Evolutionary conservation across 2,113 vertebrate species (phyloP).

Genomic region (Dermatemys mawii): DNA sequence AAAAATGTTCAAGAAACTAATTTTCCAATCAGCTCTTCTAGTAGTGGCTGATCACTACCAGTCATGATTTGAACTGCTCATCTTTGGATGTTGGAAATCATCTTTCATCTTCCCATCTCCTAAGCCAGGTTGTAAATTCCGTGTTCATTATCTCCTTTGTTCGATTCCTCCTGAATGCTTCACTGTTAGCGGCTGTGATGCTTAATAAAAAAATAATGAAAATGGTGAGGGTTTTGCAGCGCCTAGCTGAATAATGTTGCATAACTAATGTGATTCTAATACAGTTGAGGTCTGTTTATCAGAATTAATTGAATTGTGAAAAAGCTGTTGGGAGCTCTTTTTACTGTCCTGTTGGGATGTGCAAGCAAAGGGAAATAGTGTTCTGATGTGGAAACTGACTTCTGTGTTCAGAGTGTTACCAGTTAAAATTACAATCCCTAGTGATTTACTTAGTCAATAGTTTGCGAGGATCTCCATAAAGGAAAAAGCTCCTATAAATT

Average conservation of each 20-base stretch:
- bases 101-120: background rate
- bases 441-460: background rate
- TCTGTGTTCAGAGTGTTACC: background rate
- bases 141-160: constrained; percentile 13
- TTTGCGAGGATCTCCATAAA: background rate
- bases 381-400: background rate
- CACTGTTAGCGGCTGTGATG: rapidly evolving
- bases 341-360: background rate
- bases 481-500: background rate
- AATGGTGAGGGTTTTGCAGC: background rate
- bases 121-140: constrained; percentile 13
- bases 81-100: rapidly evolving
- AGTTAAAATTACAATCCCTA: background rate
- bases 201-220: background rate
- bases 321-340: background rate
- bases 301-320: background rate
- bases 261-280: background rate
- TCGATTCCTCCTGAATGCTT: background rate
- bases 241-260: background rate
- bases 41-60: background rate
- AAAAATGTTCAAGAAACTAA: background rate
- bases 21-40: background rate
- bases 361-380: background rate
- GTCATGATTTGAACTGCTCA: background rate
- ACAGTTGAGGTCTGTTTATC: background rate